phyloP scores from a whole-genome alignment of 2,888 invertebrate species.

The Ornithoptera alexandrae region DNA sequence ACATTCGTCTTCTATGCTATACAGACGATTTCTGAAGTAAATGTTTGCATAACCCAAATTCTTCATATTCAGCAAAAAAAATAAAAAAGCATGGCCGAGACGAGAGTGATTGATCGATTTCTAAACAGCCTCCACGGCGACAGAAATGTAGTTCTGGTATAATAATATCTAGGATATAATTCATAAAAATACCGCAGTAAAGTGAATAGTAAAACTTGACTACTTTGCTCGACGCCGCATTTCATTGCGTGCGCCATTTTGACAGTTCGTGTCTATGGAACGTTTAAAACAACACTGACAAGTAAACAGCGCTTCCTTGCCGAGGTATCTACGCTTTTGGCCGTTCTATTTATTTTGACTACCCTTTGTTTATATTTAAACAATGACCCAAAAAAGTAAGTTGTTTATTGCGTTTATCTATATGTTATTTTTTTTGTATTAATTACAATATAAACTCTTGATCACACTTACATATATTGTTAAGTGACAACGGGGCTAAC shows the following conservation, averaged over 20 bases:
- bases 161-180: slow-evolving; percentile 1
- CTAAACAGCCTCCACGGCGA: slow-evolving; percentile 4
- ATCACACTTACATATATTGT: too few species aligned
- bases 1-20: neutral
- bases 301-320: slow-evolving; percentile 12
- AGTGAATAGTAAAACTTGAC: slow-evolving; percentile 10
- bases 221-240: slow-evolving; percentile 4
- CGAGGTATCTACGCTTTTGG: neutral
- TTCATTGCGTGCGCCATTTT: slow-evolving; percentile 26
- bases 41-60: slow-evolving; percentile 2
- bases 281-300: slow-evolving; percentile 23
- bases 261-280: slow-evolving; percentile 30
- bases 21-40: neutral
- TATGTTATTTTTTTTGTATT: too few species aligned
- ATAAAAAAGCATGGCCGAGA: neutral
- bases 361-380: too few species aligned
- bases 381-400: too few species aligned
- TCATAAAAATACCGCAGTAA: neutral
- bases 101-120: slow-evolving; percentile 22
- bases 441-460: too few species aligned
- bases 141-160: slow-evolving; percentile 3
- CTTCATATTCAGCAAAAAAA: neutral
- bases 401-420: too few species aligned
- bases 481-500: too few species aligned
- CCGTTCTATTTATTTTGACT: slow-evolving; percentile 3